Conservation (phyloP, 2,888 invertebrate species). For the Thecophora atra region DNA sequence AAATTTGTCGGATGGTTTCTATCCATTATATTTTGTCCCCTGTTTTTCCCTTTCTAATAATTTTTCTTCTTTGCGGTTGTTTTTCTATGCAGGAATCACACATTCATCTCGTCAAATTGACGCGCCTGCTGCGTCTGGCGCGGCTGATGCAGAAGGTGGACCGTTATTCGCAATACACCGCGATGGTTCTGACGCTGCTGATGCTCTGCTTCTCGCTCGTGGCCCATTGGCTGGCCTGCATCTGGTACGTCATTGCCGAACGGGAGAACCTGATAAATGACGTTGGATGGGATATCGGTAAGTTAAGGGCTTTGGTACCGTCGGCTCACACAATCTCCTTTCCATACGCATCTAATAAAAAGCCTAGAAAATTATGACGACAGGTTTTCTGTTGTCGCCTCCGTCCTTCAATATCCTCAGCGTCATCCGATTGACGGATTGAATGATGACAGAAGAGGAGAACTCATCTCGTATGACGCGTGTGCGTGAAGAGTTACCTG, state of each 20-base stretch:
- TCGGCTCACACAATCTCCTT: background rate
- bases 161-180: slow-evolving; percentile 94
- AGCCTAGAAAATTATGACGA: background rate
- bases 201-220: slow-evolving; percentile 94
- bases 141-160: slow-evolving; percentile 95
- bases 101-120: slow-evolving; percentile 92
- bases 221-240: slow-evolving; percentile 96
- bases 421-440: background rate
- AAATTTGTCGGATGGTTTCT: no score
- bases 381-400: background rate
- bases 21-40: no score
- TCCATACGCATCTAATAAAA: background rate
- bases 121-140: slow-evolving; percentile 86
- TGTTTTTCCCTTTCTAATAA: no score
- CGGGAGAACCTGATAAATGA: slow-evolving; percentile 79
- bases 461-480: background rate
- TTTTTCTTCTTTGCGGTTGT: no score
- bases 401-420: background rate
- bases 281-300: slow-evolving; percentile 83
- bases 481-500: no score
- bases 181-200: slow-evolving; percentile 89
- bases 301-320: slow-evolving; percentile 56
- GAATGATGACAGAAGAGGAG: background rate
- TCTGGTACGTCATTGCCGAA: slow-evolving; percentile 96
- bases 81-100: slow-evolving; percentile 73